Conservation (phyloP, 2,797 vertebrate species). For the Catostomus latipinnis region DNA sequence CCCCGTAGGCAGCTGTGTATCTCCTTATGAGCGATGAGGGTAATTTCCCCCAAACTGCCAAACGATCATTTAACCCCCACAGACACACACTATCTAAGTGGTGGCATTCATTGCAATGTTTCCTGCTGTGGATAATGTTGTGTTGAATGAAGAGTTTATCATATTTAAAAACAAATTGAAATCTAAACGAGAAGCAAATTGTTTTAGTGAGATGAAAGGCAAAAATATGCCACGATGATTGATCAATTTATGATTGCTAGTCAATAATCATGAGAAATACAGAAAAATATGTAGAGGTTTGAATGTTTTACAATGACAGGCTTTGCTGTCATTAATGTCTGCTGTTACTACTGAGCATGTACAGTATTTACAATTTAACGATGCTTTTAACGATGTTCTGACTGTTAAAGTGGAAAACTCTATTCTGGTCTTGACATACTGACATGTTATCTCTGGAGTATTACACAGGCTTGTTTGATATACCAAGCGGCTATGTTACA, state of each 20-base stretch:
- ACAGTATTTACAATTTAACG: too few species aligned
- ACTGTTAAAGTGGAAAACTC: too few species aligned
- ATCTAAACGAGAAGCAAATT: conserved; percentile 29
- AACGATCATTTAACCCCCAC: conserved; percentile 78
- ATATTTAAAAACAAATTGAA: conserved; percentile 32
- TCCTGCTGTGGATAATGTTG: conserved; percentile 57
- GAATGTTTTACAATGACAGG: too few species aligned
- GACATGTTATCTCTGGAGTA: neutral
- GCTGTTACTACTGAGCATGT: too few species aligned
- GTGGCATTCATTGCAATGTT: conserved; percentile 67
- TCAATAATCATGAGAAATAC: neutral
- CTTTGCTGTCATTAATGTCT: neutral
- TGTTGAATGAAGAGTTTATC: conserved; percentile 44
- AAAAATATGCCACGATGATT: neutral
- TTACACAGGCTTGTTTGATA: neutral
- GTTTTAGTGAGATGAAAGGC: conserved; percentile 10
- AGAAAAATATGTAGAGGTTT: too few species aligned
- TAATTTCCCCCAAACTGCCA: conserved; percentile 86
- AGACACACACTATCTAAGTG: conserved; percentile 10
- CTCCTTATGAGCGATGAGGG: conserved; percentile 85
- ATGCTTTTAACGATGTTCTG: too few species aligned
- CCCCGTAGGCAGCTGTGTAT: conserved; percentile 82
- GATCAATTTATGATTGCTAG: too few species aligned
- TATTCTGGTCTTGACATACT: neutral
- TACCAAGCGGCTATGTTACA: too few species aligned